These are phyloP conservation scores for Zaprionus bogoriensis DNA, from an alignment of 2,888 invertebrate species.

Conservation along the genomic window DNA sequence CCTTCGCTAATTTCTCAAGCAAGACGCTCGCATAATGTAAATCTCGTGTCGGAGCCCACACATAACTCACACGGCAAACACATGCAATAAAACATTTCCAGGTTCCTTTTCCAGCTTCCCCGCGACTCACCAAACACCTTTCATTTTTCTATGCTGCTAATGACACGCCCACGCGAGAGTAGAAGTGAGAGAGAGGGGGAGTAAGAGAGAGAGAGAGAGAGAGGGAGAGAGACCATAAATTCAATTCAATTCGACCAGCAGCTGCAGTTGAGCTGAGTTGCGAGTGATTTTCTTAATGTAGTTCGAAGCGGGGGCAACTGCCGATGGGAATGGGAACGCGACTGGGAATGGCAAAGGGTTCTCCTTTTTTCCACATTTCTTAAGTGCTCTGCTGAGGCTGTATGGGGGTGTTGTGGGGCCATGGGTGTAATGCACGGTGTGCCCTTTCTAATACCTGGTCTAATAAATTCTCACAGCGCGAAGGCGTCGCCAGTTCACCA, in stretches of 20 bases:
- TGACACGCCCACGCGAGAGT: conserved; percentile 31
- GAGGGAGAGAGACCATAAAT: conserved; percentile 43
- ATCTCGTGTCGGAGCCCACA: conserved; percentile 50
- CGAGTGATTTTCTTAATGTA: conserved; percentile 62
- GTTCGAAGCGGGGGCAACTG: conserved; percentile 44
- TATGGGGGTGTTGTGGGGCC: neutral
- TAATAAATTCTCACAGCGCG: conserved; percentile 51
- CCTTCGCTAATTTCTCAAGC: conserved; percentile 44
- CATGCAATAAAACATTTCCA: conserved; percentile 65
- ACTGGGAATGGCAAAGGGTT: conserved; percentile 49
- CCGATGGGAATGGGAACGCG: too few relatives aligned
- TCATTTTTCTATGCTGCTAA: conserved; percentile 30
- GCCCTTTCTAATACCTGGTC: conserved; percentile 44
- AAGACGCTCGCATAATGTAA: conserved; percentile 59
- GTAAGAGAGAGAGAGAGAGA: neutral
- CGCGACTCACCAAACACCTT: too few relatives aligned
- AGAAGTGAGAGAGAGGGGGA: neutral
- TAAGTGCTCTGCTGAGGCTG: conserved; percentile 38
- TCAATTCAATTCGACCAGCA: conserved; percentile 74
- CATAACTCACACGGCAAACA: conserved; percentile 59
- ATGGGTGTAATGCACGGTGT: conserved; percentile 31
- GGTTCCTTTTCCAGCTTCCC: conserved; percentile 14
- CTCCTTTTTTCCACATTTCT: conserved; percentile 30
- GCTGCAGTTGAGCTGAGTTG: conserved; percentile 67
- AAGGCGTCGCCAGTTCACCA: conserved; percentile 24